These are phyloP conservation scores for Drosophila colorata DNA, from an alignment of 2,888 invertebrate species.

Conservation along the genomic window DNA sequence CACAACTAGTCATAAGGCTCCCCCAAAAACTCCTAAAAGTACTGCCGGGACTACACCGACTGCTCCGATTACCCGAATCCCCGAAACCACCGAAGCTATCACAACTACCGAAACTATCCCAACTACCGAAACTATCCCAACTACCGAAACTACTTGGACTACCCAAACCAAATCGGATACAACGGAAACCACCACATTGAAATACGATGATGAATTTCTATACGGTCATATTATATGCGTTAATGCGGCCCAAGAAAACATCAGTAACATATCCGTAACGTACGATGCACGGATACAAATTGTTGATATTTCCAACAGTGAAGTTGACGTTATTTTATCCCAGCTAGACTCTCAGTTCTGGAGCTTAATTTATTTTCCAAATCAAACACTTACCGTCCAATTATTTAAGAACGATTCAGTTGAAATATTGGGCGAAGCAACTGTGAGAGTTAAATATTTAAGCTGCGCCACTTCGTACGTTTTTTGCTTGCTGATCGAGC, in stretches of 20 bases:
- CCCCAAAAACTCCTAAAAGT: background rate
- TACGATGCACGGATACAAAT: constrained; percentile 33
- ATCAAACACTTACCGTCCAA: background rate
- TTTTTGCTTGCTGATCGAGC: constrained; percentile 66
- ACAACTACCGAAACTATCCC: background rate
- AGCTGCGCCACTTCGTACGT: constrained; percentile 45
- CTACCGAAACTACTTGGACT: background rate
- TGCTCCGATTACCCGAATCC: background rate
- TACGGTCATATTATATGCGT: constrained; percentile 14
- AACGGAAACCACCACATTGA: background rate
- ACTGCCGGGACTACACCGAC: background rate
- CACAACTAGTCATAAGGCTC: background rate
- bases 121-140: background rate
- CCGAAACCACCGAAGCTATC: background rate
- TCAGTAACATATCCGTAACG: constrained; percentile 1
- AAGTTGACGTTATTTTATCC: constrained; percentile 24
- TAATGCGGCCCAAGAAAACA: background rate
- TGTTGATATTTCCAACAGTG: constrained; percentile 8
- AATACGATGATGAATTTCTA: background rate
- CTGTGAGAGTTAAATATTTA: constrained; percentile 20
- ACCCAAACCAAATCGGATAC: background rate
- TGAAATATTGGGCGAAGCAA: background rate
- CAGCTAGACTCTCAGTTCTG: constrained; percentile 4
- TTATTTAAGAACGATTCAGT: background rate
- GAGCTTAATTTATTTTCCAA: constrained; percentile 41